Conservation (phyloP, 2,888 invertebrate genomes). For the Lepidonotus clava region DNA sequence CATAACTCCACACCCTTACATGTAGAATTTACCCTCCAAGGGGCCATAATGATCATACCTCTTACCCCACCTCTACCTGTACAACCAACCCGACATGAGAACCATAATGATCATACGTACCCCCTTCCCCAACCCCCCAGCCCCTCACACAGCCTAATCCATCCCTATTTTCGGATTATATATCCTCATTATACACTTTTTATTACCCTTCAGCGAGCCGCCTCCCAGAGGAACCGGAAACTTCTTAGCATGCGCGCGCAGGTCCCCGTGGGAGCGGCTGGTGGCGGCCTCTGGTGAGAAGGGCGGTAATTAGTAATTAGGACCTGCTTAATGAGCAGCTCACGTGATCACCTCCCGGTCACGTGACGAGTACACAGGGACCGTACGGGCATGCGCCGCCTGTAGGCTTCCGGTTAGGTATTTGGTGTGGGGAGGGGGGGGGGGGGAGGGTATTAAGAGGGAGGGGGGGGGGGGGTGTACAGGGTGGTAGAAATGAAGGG, state of each 20-base stretch:
- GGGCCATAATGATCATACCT: too few relatives aligned
- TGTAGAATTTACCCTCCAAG: too few relatives aligned
- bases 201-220: neutral
- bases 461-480: too few relatives aligned
- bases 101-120: too few relatives aligned
- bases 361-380: neutral
- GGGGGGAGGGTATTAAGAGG: too few relatives aligned
- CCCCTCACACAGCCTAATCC: too few relatives aligned
- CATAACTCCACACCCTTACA: too few relatives aligned
- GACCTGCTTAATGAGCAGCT: neutral
- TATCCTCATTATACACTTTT: conserved; percentile 1
- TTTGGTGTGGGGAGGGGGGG: neutral
- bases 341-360: conserved; percentile 3
- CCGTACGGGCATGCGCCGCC: neutral
- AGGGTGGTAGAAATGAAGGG: too few relatives aligned
- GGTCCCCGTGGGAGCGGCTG: neutral
- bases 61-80: too few relatives aligned
- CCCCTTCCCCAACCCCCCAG: too few relatives aligned
- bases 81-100: too few relatives aligned
- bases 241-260: conserved; percentile 23
- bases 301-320: conserved; percentile 17
- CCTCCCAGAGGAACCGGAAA: neutral
- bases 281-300: neutral
- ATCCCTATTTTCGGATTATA: conserved; percentile 14
- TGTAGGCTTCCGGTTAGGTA: neutral